These are phyloP conservation scores for Pontoporia blainvillei DNA, from an alignment of 2,113 vertebrate genomes.

Conservation along the genomic window DNA sequence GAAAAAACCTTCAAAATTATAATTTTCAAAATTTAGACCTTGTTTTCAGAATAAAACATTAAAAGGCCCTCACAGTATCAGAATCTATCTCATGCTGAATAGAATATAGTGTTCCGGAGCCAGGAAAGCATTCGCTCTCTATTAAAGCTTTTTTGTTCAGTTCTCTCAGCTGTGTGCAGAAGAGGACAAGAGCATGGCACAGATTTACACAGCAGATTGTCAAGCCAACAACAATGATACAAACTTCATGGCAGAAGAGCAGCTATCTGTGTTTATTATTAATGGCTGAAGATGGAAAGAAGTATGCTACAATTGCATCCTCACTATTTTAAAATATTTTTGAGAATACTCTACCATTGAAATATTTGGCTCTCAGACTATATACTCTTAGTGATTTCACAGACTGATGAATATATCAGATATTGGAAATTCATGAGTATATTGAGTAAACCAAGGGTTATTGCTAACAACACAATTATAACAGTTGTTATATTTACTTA, in stretches of 20 bases:
- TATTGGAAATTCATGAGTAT: neutral
- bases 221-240: neutral
- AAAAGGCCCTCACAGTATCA: neutral
- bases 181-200: neutral
- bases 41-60: neutral
- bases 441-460: neutral
- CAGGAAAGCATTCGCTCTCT: neutral
- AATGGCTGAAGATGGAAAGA: neutral
- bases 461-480: neutral
- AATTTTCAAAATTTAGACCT: neutral
- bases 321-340: neutral
- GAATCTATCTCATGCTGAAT: slow-evolving; percentile 9
- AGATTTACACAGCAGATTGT: fast-evolving
- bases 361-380: neutral
- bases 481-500: neutral
- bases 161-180: neutral
- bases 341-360: neutral
- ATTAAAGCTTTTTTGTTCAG: slow-evolving; percentile 38
- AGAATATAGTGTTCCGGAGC: neutral
- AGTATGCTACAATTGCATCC: neutral
- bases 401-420: neutral
- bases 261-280: neutral
- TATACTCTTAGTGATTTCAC: neutral
- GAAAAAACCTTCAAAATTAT: neutral
- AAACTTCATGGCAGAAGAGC: neutral